These are phyloP conservation scores for Ceuthmochares aereus DNA, from an alignment of 2,113 vertebrate species.

Conservation along the genomic window DNA sequence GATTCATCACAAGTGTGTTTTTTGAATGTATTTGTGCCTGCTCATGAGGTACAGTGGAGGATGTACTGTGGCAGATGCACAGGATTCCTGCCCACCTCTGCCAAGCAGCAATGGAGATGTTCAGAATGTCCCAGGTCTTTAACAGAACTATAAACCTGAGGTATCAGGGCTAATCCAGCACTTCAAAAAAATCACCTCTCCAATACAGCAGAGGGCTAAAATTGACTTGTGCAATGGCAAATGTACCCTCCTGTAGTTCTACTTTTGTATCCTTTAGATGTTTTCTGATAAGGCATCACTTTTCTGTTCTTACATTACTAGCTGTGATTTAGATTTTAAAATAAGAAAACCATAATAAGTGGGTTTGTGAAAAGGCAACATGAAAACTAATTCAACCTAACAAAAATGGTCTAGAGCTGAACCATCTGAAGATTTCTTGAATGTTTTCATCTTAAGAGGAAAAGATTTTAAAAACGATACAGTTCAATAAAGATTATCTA, in stretches of 20 bases:
- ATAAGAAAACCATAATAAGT: background rate
- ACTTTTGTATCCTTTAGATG: background rate
- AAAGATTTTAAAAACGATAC: background rate
- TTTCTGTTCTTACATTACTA: background rate
- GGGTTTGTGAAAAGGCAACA: background rate
- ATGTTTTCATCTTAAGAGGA: background rate
- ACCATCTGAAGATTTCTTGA: background rate
- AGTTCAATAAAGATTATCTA: background rate
- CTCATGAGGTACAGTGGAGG: background rate
- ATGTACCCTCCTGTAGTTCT: background rate
- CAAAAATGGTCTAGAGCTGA: background rate
- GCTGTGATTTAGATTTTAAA: background rate
- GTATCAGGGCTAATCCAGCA: background rate
- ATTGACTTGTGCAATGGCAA: background rate
- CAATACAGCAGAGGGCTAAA: background rate
- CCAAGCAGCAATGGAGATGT: accelerated
- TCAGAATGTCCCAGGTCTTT: background rate
- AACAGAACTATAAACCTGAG: background rate
- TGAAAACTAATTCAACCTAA: background rate
- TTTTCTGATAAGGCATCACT: background rate
- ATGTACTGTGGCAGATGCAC: background rate
- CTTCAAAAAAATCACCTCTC: background rate
- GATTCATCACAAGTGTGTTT: background rate
- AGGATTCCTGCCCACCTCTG: background rate
- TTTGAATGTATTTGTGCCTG: background rate